Evolutionary conservation across 2,797 vertebrate genomes (phyloP).

Genomic region (Masticophis lateralis): DNA sequence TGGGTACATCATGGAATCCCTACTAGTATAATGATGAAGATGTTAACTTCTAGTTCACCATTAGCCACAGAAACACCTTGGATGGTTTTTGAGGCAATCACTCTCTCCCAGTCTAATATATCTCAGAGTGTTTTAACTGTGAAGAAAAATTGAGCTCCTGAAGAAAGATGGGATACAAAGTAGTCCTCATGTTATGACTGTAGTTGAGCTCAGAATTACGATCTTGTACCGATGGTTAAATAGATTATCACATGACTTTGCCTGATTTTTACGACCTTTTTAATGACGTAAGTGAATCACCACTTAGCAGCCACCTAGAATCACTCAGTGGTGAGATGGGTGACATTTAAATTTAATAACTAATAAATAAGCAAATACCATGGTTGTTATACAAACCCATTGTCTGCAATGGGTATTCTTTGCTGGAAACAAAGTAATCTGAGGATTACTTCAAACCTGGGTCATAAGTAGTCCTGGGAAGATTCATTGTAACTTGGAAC

Average conservation of each 20-base stretch:
- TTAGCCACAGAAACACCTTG: not conserved
- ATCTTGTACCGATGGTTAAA: not conserved
- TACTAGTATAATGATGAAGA: not conserved
- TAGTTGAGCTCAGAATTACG: not conserved
- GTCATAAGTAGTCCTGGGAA: not conserved
- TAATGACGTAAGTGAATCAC: not conserved
- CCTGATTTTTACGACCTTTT: not conserved
- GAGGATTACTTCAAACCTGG: not conserved
- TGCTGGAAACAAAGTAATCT: not conserved
- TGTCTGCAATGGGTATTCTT: not conserved
- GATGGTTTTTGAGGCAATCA: not conserved
- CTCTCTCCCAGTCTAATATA: not conserved
- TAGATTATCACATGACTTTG: not conserved
- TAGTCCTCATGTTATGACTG: not conserved
- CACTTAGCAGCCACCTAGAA: not conserved
- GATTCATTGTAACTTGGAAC: not conserved
- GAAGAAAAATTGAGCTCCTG: not conserved
- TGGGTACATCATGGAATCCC: not conserved
- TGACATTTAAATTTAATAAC: not conserved
- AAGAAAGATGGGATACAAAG: not conserved
- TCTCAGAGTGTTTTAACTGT: not conserved
- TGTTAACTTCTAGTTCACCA: not conserved
- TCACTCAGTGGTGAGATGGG: not conserved
- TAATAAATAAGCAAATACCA: not conserved
- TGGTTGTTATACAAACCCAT: not conserved